Percentiles rank a stretch among this genome's conserved stretches.
Evolutionary conservation across 2,888 invertebrate genomes (phyloP).

Genomic region (Spicauda simplicius): DNA sequence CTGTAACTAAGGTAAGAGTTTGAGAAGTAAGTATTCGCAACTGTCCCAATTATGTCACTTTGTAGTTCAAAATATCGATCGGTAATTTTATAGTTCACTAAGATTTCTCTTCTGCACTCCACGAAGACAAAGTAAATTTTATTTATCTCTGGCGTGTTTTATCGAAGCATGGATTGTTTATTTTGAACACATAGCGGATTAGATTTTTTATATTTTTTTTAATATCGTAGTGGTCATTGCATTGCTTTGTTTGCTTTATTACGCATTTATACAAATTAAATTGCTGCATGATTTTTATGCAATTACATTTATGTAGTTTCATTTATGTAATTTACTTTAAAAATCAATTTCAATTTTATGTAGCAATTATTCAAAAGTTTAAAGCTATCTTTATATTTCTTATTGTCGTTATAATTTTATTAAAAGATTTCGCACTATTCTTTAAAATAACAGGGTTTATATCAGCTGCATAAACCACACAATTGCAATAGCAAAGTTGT

Average conservation of each 20-base stretch:
- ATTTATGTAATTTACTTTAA: no score
- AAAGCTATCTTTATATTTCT: no score
- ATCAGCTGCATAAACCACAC: no score
- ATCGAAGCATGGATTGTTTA: slow-evolving; percentile 25
- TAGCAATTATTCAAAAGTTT: no score
- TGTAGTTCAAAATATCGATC: slow-evolving; percentile 37
- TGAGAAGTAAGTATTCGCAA: slow-evolving; percentile 10
- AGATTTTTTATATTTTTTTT: not conserved
- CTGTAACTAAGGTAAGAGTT: slow-evolving; percentile 85
- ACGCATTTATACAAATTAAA: not conserved
- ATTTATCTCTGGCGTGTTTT: slow-evolving; percentile 13
- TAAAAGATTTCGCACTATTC: no score
- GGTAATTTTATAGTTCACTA: slow-evolving; percentile 27
- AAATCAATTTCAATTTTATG: no score
- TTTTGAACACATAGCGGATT: slow-evolving; percentile 14
- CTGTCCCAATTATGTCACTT: slow-evolving; percentile 21
- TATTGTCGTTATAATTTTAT: no score
- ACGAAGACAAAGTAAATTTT: slow-evolving; percentile 19
- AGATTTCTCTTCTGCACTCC: slow-evolving; percentile 33
- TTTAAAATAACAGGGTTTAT: no score
- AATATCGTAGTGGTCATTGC: slow-evolving; percentile 10
- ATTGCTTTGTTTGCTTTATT: slow-evolving; percentile 1
- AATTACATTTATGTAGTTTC: not conserved
- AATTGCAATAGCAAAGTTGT: no score
- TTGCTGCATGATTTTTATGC: not conserved